Evolutionary conservation across 1,140 invertebrate species (phyloP).

Genomic region (Drosophila gunungcola): DNA sequence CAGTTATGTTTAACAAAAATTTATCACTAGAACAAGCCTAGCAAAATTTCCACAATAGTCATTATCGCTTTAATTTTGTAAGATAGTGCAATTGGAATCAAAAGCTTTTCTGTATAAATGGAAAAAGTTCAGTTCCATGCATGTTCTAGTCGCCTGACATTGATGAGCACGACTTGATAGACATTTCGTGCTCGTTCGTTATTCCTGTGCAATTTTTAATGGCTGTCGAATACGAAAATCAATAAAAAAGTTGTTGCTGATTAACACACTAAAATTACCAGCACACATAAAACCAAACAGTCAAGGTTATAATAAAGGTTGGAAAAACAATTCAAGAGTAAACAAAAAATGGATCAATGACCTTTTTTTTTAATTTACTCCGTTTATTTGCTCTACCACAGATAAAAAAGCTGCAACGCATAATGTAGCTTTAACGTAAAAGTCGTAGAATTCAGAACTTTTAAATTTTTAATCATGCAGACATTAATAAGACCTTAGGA

Average conservation of each 20-base stretch:
- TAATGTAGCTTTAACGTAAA: too few relatives aligned
- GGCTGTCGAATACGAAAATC: constrained; percentile 63
- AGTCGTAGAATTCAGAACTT: too few relatives aligned
- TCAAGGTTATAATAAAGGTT: constrained; percentile 11
- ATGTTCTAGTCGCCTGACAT: constrained; percentile 50
- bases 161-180: constrained; percentile 53
- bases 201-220: constrained; percentile 67
- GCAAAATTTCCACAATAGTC: too few relatives aligned
- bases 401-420: too few relatives aligned
- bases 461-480: neutral
- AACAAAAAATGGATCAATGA: constrained; percentile 13
- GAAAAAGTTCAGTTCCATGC: constrained; percentile 44
- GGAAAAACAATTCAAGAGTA: neutral
- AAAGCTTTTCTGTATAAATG: constrained; percentile 36
- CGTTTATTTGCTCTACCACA: neutral
- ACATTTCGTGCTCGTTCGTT: constrained; percentile 59
- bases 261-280: constrained; percentile 56
- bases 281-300: constrained; percentile 11
- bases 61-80: too few relatives aligned
- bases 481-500: too few relatives aligned
- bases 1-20: too few relatives aligned
- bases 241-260: constrained; percentile 57
- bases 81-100: constrained; percentile 19
- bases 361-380: neutral
- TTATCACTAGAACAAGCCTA: too few relatives aligned